Percentiles rank a stretch among this genome's conserved stretches.
Evolutionary conservation across 1,140 invertebrate genomes (phyloP).

Genomic region (Lysiphlebus fabarum): DNA sequence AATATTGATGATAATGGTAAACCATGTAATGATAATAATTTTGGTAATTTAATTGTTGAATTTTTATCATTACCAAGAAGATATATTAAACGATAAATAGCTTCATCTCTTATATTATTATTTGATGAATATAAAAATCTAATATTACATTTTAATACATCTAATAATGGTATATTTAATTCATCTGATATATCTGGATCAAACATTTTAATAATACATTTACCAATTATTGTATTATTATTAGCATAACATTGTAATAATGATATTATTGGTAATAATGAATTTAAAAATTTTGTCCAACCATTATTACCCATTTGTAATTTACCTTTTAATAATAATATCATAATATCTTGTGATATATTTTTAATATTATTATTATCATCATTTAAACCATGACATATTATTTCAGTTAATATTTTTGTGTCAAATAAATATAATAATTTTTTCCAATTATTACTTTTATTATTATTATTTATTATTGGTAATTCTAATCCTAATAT

Average conservation of each 20-base stretch:
- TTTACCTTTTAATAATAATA: conserved; percentile 62
- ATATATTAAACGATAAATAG: conserved; percentile 55
- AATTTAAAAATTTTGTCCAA: conserved; percentile 60
- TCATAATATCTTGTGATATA: conserved; percentile 60
- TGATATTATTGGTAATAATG: conserved; percentile 58
- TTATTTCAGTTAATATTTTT: conserved; percentile 62
- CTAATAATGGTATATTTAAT: conserved; percentile 56
- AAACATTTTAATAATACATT: conserved; percentile 60
- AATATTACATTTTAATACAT: conserved; percentile 56
- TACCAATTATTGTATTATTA: conserved; percentile 51
- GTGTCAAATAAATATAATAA: conserved; percentile 57
- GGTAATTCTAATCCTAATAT: conserved; percentile 45
- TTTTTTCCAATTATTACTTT: conserved; percentile 43
- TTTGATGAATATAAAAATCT: conserved; percentile 52
- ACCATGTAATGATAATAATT: conserved; percentile 52
- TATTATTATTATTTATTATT: conserved; percentile 34
- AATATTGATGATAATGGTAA: conserved; percentile 49
- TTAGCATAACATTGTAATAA: conserved; percentile 52
- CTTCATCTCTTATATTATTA: conserved; percentile 52
- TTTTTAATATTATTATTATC: conserved; percentile 54
- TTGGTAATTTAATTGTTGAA: conserved; percentile 47
- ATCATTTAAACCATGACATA: conserved; percentile 59
- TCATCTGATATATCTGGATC: conserved; percentile 60
- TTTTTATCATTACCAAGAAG: conserved; percentile 50
- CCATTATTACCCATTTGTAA: conserved; percentile 58